Evolutionary conservation across 2,888 invertebrate species (phyloP).

Genomic region (Cinara cedri): DNA sequence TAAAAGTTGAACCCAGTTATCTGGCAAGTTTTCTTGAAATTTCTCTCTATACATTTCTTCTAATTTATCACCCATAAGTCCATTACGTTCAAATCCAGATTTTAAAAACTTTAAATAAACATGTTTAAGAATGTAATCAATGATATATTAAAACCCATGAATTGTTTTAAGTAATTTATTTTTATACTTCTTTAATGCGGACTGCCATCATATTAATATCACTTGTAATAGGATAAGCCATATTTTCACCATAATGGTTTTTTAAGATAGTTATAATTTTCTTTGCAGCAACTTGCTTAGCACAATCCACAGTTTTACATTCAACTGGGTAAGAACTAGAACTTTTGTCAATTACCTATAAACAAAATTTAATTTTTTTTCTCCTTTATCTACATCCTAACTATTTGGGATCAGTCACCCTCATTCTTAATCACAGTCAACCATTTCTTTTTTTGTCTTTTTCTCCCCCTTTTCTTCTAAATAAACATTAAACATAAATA

Average conservation of each 20-base stretch:
- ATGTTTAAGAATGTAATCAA: not conserved
- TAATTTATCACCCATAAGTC: constrained; percentile 31
- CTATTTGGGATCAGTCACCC: no score
- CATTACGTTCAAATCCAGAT: constrained; percentile 17
- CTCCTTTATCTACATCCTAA: no score
- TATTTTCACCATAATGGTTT: constrained; percentile 45
- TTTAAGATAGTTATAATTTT: constrained; percentile 7
- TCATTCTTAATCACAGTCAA: no score
- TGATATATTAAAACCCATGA: not conserved
- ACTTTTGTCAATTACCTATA: constrained; percentile 42
- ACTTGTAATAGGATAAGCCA: constrained; percentile 35
- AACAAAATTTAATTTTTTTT: not conserved
- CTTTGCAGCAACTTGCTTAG: constrained; percentile 40
- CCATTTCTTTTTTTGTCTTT: no score
- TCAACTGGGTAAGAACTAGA: constrained; percentile 41
- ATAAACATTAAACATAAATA: no score
- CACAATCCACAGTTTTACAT: constrained; percentile 18
- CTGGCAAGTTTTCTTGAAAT: constrained; percentile 39
- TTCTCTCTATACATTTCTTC: constrained; percentile 42
- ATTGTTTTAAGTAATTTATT: not conserved
- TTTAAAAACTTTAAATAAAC: constrained; percentile 38
- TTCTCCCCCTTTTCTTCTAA: no score
- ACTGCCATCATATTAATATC: constrained; percentile 48
- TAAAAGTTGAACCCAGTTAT: constrained; percentile 49
- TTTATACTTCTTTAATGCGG: constrained; percentile 30